phyloP scores from a whole-genome alignment of 2,888 invertebrate species.

The Pandemis cinnamomeana region DNA sequence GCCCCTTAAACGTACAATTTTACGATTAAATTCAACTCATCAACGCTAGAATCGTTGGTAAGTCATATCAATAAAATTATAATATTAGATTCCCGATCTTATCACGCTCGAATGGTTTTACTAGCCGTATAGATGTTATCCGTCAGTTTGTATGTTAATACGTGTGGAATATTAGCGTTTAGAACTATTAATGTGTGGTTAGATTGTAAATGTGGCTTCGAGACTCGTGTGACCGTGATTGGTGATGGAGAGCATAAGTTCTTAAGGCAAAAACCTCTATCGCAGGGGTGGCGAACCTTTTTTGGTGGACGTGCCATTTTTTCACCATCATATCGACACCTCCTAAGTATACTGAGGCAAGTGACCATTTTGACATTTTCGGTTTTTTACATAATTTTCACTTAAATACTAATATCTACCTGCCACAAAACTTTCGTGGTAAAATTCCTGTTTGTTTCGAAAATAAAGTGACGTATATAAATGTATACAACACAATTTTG shows the following conservation, averaged over 20 bases:
- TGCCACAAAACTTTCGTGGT: no score
- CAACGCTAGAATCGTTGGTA: constrained; percentile 14
- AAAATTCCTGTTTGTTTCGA: no score
- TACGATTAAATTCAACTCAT: constrained; percentile 27
- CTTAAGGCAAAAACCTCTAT: no score
- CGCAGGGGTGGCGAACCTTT: no score
- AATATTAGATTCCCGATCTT: constrained; percentile 37
- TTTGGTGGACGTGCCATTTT: no score
- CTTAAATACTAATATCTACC: no score
- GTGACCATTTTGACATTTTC: no score
- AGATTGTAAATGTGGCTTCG: constrained; percentile 22
- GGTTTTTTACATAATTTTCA: no score
- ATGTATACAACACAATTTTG: no score
- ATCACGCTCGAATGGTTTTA: constrained; percentile 20
- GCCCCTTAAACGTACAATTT: constrained; percentile 1
- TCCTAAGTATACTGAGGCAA: no score
- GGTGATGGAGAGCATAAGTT: not conserved
- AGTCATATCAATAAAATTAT: constrained; percentile 41
- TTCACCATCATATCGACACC: no score
- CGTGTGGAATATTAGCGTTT: constrained; percentile 38
- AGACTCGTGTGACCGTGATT: constrained; percentile 31
- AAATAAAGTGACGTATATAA: no score
- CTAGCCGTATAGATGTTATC: constrained; percentile 34
- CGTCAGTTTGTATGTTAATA: constrained; percentile 32
- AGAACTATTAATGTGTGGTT: constrained; percentile 27